Evolutionary conservation across 2,797 vertebrate species (phyloP).

Genomic region (Scomberomorus guttatus): DNA sequence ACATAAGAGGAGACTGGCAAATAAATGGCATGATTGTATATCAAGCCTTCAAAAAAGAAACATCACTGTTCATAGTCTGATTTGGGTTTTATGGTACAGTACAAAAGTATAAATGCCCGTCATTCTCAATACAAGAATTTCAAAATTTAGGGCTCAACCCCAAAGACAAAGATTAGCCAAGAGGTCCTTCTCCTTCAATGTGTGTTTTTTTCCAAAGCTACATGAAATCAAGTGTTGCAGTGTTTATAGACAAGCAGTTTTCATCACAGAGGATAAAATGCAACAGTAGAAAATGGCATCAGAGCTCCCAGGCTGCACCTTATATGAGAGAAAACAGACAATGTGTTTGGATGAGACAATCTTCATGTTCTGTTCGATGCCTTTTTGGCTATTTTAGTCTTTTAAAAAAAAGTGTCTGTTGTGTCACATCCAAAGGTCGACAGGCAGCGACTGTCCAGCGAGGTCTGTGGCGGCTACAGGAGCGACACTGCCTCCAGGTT

Average conservation of each 20-base stretch:
- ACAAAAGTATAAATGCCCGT: conserved; percentile 53
- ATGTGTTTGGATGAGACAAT: neutral
- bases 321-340: neutral
- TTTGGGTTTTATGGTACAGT: conserved; percentile 30
- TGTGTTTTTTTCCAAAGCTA: conserved; percentile 17
- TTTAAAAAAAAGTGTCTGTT: conserved; percentile 10
- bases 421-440: neutral
- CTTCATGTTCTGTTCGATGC: neutral
- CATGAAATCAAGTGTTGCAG: conserved; percentile 6
- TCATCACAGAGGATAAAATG: conserved; percentile 22
- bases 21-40: conserved; percentile 21
- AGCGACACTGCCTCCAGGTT: conserved; percentile 88
- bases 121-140: conserved; percentile 18
- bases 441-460: neutral
- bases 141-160: conserved; percentile 28
- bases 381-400: neutral
- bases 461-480: conserved; percentile 66
- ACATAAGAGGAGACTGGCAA: conserved; percentile 9
- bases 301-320: neutral
- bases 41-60: conserved; percentile 17
- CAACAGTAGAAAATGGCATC: neutral
- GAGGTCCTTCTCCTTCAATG: conserved; percentile 18
- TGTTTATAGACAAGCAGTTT: neutral
- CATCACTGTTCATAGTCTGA: conserved; percentile 18
- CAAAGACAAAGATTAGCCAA: neutral